These are phyloP conservation scores for Xanthia togata DNA, from an alignment of 2,888 invertebrate species.

Conservation along the genomic window DNA sequence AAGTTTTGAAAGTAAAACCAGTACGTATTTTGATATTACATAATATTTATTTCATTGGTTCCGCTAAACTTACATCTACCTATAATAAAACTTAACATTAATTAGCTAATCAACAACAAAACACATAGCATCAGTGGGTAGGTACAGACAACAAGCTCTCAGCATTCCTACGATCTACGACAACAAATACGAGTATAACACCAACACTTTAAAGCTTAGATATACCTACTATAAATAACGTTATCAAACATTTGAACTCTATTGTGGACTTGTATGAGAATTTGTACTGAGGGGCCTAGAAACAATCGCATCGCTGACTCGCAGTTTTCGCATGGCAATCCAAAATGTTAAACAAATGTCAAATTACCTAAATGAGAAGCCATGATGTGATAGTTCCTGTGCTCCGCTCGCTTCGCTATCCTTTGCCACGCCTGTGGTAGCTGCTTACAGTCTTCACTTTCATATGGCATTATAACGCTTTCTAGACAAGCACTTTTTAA, in stretches of 20 bases:
- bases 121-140: slow-evolving; percentile 82
- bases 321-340: slow-evolving; percentile 77
- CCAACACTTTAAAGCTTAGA: slow-evolving; percentile 73
- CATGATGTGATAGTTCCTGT: slow-evolving; percentile 71
- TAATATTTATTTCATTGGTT: slow-evolving; percentile 84
- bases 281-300: slow-evolving; percentile 51
- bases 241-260: slow-evolving; percentile 34
- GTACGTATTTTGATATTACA: slow-evolving; percentile 54
- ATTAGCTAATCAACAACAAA: slow-evolving; percentile 80
- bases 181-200: slow-evolving; percentile 59
- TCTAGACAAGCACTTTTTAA: slow-evolving; percentile 54
- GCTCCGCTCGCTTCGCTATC: slow-evolving; percentile 28
- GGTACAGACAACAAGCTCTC: slow-evolving; percentile 66
- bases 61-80: slow-evolving; percentile 68
- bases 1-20: slow-evolving; percentile 47
- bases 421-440: slow-evolving; percentile 56
- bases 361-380: slow-evolving; percentile 73
- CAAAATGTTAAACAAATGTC: slow-evolving; percentile 57
- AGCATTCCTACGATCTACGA: slow-evolving; percentile 43
- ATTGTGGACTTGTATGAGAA: slow-evolving; percentile 26
- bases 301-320: slow-evolving; percentile 79
- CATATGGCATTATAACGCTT: slow-evolving; percentile 70
- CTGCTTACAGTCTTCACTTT: slow-evolving; percentile 69
- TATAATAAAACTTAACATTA: slow-evolving; percentile 63
- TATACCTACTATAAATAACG: slow-evolving; percentile 51